Evolutionary conservation across 2,888 invertebrate genomes (phyloP), one percentile per base, ranked within the genome.

Genomic region (Eilema caniola): DNA sequence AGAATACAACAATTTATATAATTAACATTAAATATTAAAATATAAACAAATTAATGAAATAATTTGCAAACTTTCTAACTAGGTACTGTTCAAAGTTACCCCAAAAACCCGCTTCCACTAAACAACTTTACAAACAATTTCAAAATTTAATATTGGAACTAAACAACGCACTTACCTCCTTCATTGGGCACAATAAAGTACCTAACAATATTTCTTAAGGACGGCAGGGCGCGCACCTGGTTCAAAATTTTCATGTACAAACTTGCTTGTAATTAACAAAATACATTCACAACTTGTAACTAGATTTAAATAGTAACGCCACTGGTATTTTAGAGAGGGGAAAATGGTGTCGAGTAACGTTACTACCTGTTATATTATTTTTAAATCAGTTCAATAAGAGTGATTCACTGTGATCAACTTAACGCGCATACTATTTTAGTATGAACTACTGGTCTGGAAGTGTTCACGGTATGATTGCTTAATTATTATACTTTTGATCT

Each of bases 231-330:
- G 81, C 89, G 81, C 93, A 92, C 92, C 92, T 93, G 93, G 84
- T 86, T 81, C 81, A 83, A 92, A 92, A 93, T 93, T 93, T 94
- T 94, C 93, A 90, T 93, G 91, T 90, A 84, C 88, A 88, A 91
- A 92, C 92, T 93, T 91, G 89, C 89, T 89, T 90, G 93, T 94
- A 94, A 95, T 95, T 94, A 92, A 94, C 93, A 93, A 94, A 95
- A 95, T 94, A 94, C 93, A 94, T 94, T 94, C 93, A 90, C 88
- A 94, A 95, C 94, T 95, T 93, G 93, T 95, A 95, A 95, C 95
- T 92, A 89, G 94, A 94, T 95, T 95, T 94, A 94, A 94, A 94
- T 94, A 94, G 94, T 93, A 93, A 92, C 91, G 90, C 89, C 86
- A 87, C 86, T 84, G 82, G 84, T 78, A 80, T 83, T 81, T 66